Conservation (phyloP, 2,888 invertebrate species). For the Argyresthia albistria region DNA sequence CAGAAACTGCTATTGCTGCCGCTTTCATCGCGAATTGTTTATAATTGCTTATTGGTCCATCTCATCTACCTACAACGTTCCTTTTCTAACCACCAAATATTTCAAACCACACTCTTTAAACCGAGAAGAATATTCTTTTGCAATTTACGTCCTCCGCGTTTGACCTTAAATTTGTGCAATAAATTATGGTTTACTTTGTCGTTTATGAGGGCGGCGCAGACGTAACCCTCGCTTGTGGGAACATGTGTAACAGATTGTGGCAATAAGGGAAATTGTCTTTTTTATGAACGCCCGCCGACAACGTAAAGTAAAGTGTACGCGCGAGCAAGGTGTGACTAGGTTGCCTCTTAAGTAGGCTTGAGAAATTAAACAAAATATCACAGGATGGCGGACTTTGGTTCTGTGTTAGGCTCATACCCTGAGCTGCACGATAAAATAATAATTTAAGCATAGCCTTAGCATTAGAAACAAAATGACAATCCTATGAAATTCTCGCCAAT, state of each 20-base stretch:
- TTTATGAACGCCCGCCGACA: slow-evolving; percentile 58
- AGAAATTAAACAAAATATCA: too few relatives aligned
- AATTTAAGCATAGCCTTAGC: too few relatives aligned
- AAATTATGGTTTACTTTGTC: slow-evolving; percentile 71
- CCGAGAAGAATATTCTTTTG: slow-evolving; percentile 39
- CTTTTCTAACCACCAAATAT: background rate
- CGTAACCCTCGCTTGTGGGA: slow-evolving; percentile 44
- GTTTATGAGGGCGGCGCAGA: slow-evolving; percentile 66
- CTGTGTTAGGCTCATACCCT: too few relatives aligned
- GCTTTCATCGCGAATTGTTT: too few relatives aligned
- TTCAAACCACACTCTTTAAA: background rate
- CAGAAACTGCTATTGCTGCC: too few relatives aligned
- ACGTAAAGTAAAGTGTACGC: slow-evolving; percentile 37
- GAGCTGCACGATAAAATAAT: too few relatives aligned
- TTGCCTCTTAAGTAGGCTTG: too few relatives aligned
- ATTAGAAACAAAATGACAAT: too few relatives aligned
- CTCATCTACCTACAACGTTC: background rate
- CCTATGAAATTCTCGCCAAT: too few relatives aligned
- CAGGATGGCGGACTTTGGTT: too few relatives aligned
- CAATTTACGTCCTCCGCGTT: slow-evolving; percentile 57
- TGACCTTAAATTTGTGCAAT: slow-evolving; percentile 67
- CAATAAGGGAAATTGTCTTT: slow-evolving; percentile 72
- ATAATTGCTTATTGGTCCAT: too few relatives aligned
- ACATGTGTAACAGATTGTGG: slow-evolving; percentile 69
- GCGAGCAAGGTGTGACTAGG: too few relatives aligned